phyloP scores from a whole-genome alignment of 2,888 invertebrate species.

The Apodemia zela region DNA sequence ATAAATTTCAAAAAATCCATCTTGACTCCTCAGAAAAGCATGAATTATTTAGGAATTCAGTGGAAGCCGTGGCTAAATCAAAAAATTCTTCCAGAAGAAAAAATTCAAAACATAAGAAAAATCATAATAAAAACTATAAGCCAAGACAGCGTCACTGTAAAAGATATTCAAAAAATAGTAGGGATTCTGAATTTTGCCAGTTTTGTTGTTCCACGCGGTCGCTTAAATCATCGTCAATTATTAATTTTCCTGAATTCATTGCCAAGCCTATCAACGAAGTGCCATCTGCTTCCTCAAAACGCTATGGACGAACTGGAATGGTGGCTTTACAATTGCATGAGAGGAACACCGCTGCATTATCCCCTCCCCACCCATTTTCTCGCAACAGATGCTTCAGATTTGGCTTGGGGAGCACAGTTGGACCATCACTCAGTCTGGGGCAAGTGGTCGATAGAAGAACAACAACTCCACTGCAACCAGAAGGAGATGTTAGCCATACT shows the following conservation, averaged over 20 bases:
- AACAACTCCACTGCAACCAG: conserved; percentile 26
- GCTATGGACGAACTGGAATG: conserved; percentile 25
- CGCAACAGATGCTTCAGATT: conserved; percentile 33
- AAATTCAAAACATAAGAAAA: conserved; percentile 8
- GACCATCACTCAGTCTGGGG: conserved; percentile 29
- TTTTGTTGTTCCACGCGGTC: conserved; percentile 32
- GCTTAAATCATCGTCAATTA: conserved; percentile 31
- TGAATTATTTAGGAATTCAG: conserved; percentile 19
- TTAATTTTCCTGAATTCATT: conserved; percentile 26
- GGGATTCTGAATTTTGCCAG: conserved; percentile 35
- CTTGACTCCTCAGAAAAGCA: conserved; percentile 21
- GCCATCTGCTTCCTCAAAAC: conserved; percentile 18
- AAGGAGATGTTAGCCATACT: conserved; percentile 31
- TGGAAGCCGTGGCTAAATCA: conserved; percentile 26
- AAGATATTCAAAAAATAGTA: conserved; percentile 32
- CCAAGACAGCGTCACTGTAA: conserved; percentile 19
- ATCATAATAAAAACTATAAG: conserved; percentile 20
- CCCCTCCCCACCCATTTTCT: conserved; percentile 30
- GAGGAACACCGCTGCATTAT: conserved; percentile 24
- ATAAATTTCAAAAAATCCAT: conserved; percentile 31
- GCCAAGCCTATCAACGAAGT: conserved; percentile 11
- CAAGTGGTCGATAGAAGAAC: too few species aligned
- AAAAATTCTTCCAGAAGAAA: conserved; percentile 28
- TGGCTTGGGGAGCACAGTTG: conserved; percentile 35
- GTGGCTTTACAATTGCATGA: conserved; percentile 30